Percentiles rank a stretch among this genome's conserved stretches.
These are phyloP conservation scores for Notocelia uddmanniana DNA, from an alignment of 2,888 invertebrate species.

Conservation along the genomic window DNA sequence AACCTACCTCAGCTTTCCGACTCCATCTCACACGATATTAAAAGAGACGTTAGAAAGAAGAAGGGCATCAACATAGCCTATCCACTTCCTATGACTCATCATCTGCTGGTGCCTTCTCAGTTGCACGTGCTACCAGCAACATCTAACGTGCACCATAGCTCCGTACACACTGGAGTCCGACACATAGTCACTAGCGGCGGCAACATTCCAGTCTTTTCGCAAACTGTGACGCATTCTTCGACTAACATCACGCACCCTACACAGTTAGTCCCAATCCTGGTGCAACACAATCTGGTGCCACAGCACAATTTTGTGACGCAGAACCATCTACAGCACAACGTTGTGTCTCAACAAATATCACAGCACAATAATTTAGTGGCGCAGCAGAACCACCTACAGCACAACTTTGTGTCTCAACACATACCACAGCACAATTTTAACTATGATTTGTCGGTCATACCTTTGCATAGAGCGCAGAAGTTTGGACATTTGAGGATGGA, in stretches of 20 bases:
- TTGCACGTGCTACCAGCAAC: constrained; percentile 72
- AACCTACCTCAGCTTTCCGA: constrained; percentile 35
- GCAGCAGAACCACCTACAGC: background rate
- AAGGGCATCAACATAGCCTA: constrained; percentile 54
- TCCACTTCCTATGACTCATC: constrained; percentile 61
- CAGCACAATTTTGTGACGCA: background rate
- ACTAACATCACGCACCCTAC: constrained; percentile 63
- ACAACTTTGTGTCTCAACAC: constrained; percentile 11
- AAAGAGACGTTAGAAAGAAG: constrained; percentile 39
- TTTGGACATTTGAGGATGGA: constrained; percentile 59
- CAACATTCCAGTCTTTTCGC: constrained; percentile 61
- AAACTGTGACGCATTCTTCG: constrained; percentile 59
- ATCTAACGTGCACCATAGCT: constrained; percentile 61
- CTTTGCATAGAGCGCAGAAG: constrained; percentile 64
- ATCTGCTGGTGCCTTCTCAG: constrained; percentile 60
- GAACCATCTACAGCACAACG: background rate
- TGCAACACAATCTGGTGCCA: constrained; percentile 63
- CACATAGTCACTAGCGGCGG: constrained; percentile 58
- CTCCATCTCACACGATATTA: background rate
- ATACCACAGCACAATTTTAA: constrained; percentile 44
- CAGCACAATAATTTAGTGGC: background rate
- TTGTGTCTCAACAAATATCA: background rate
- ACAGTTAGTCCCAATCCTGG: constrained; percentile 63
- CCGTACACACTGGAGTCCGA: constrained; percentile 56
- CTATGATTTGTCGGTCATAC: constrained; percentile 75